Percentiles rank a stretch among this genome's conserved stretches.
Evolutionary conservation across 64 coral and sea anemone genomes (phyloP).

Genomic region (Catalaphyllia jardinei): DNA sequence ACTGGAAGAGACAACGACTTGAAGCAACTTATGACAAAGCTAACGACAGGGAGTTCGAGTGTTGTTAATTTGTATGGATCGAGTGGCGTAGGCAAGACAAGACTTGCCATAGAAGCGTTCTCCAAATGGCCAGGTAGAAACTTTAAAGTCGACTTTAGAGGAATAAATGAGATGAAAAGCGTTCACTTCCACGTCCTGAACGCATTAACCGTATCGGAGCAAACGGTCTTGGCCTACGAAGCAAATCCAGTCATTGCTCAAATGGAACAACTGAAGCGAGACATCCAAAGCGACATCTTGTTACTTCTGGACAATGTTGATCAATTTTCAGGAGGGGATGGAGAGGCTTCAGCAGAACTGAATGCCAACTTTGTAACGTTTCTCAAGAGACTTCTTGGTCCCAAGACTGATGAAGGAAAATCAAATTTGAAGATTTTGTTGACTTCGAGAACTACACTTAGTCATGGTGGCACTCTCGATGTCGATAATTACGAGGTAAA

Average conservation of each 20-base stretch:
- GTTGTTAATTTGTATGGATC: slow-evolving; percentile 32
- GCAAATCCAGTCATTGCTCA: not conserved
- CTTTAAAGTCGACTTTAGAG: slow-evolving; percentile 23
- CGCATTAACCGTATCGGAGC: not conserved
- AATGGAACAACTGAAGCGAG: too few relatives aligned
- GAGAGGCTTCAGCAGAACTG: not conserved
- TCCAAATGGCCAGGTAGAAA: not conserved
- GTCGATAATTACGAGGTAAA: slow-evolving; percentile 9
- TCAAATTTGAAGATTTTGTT: slow-evolving; percentile 4
- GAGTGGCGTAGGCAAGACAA: slow-evolving; percentile 38
- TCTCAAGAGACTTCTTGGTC: not conserved
- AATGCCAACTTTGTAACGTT: not conserved
- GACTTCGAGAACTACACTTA: not conserved
- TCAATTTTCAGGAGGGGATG: not conserved
- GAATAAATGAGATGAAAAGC: not conserved
- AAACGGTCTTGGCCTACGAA: not conserved
- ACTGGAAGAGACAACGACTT: slow-evolving; percentile 29
- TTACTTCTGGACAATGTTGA: too few relatives aligned
- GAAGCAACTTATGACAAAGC: not conserved
- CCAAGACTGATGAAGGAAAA: too few relatives aligned
- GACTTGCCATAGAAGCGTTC: not conserved
- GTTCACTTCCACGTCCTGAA: slow-evolving; percentile 10
- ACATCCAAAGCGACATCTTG: too few relatives aligned
- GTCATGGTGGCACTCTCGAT: not conserved
- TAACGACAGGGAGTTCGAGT: not conserved